These are phyloP conservation scores for Pristionchus japonicus DNA, from an alignment of 2,888 invertebrate genomes.

Conservation along the genomic window DNA sequence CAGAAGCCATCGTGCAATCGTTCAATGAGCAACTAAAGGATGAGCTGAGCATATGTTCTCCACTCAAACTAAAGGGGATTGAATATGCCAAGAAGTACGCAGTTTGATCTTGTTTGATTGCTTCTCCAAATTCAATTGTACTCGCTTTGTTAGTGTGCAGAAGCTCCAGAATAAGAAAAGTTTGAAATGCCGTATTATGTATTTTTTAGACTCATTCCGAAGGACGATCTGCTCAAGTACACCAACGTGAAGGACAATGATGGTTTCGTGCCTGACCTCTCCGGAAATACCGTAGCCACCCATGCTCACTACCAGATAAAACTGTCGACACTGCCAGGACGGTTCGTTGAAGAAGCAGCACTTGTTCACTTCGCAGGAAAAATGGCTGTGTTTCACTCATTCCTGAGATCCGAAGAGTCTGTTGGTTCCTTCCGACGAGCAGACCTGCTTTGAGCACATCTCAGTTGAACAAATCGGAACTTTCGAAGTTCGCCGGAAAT, in stretches of 20 bases:
- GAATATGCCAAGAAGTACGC: conserved; percentile 27
- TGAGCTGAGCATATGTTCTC: neutral
- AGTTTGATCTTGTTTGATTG: neutral
- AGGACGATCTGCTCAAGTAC: neutral
- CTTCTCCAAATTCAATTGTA: neutral
- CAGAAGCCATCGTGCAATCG: neutral
- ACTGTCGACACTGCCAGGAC: neutral
- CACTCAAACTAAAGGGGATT: neutral
- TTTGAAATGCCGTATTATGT: too few species aligned
- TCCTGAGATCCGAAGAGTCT: too few species aligned
- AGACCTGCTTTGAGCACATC: too few species aligned
- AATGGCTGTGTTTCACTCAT: too few species aligned
- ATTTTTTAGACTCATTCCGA: neutral
- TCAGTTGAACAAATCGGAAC: too few species aligned
- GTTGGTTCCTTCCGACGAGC: too few species aligned
- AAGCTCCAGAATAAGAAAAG: neutral
- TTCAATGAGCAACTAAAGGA: conserved; percentile 13
- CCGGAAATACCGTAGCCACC: neutral
- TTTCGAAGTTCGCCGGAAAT: too few species aligned
- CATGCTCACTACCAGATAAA: conserved; percentile 22
- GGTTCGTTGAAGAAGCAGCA: neutral
- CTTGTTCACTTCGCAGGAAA: too few species aligned
- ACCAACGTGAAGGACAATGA: conserved; percentile 47
- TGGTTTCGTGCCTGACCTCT: conserved; percentile 47
- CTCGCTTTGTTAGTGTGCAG: too few species aligned